These are phyloP conservation scores for Pecten maximus DNA, from an alignment of 2,888 invertebrate genomes.

Conservation along the genomic window DNA sequence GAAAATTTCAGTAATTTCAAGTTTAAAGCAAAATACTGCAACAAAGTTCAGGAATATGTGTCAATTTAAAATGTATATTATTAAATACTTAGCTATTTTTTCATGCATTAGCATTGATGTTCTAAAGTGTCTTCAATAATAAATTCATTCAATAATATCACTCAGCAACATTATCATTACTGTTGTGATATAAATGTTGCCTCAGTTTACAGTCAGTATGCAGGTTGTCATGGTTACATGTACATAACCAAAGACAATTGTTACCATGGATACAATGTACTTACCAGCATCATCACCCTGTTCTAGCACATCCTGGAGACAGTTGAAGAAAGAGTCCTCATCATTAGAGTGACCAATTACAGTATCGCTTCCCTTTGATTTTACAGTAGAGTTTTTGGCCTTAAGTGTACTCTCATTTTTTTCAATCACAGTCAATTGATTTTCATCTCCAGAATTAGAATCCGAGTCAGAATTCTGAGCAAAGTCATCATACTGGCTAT, in stretches of 20 bases:
- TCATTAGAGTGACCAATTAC: slow-evolving; percentile 53
- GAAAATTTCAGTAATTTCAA: too few species aligned
- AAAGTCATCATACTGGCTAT: slow-evolving; percentile 81
- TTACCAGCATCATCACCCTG: slow-evolving; percentile 72
- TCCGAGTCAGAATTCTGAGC: slow-evolving; percentile 61
- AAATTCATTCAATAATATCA: too few species aligned
- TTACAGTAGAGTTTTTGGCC: slow-evolving; percentile 12
- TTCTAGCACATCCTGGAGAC: slow-evolving; percentile 77
- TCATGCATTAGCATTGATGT: too few species aligned
- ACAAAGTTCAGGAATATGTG: too few species aligned
- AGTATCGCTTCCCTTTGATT: slow-evolving; percentile 7
- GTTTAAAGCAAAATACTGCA: slow-evolving; percentile 65
- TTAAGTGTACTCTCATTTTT: slow-evolving; percentile 26
- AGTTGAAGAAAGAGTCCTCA: slow-evolving; percentile 74
- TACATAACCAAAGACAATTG: slow-evolving; percentile 60
- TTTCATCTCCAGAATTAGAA: slow-evolving; percentile 59
- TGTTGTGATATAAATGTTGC: not conserved
- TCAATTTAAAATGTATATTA: too few species aligned
- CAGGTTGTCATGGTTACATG: slow-evolving; percentile 43
- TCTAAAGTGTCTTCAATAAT: too few species aligned
- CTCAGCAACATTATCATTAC: not conserved
- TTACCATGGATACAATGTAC: slow-evolving; percentile 39
- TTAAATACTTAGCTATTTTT: too few species aligned
- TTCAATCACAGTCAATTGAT: slow-evolving; percentile 55
- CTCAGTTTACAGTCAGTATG: not conserved